Percentiles rank a stretch among this genome's conserved stretches.
phyloP scores from a whole-genome alignment of 2,113 vertebrate genomes.

The Brienomyrus longianalis region DNA sequence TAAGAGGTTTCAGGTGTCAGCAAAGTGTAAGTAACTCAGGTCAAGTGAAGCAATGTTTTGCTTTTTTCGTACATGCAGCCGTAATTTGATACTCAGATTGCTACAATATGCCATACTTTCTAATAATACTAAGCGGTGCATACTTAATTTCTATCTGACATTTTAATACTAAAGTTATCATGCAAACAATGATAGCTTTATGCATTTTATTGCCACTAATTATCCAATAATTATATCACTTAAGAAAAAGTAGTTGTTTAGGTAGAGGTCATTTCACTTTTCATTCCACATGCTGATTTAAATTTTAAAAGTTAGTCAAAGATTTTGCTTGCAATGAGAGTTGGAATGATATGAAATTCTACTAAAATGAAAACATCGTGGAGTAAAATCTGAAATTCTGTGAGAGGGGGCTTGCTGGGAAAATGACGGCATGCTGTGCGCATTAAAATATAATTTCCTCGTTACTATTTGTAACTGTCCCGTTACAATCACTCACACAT shows the following conservation, averaged over 20 bases:
- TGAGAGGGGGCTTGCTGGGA: not conserved
- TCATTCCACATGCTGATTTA: not conserved
- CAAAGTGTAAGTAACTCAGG: slow-evolving; percentile 17
- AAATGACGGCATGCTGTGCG: not conserved
- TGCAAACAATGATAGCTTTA: not conserved
- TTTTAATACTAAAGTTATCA: not conserved
- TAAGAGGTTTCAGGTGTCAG: slow-evolving; percentile 28
- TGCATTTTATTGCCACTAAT: not conserved
- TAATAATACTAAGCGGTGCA: not conserved
- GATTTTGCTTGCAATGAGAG: not conserved
- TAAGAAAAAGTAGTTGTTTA: not conserved
- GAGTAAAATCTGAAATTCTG: not conserved
- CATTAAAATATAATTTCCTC: not conserved
- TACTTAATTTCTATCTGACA: not conserved
- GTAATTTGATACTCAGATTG: not conserved
- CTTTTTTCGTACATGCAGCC: slow-evolving; percentile 9
- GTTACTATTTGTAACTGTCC: not conserved
- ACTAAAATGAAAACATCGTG: not conserved
- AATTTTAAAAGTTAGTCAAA: not conserved
- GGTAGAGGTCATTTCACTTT: too few relatives aligned
- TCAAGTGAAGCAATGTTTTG: slow-evolving; percentile 18
- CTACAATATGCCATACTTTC: slow-evolving; percentile 8
- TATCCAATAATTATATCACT: not conserved
- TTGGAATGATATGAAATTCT: not conserved
- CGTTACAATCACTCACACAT: not conserved